Base-by-base conservation (phyloP, 2,797 vertebrate species). In the Melanotaenia trifasciata region DNA sequence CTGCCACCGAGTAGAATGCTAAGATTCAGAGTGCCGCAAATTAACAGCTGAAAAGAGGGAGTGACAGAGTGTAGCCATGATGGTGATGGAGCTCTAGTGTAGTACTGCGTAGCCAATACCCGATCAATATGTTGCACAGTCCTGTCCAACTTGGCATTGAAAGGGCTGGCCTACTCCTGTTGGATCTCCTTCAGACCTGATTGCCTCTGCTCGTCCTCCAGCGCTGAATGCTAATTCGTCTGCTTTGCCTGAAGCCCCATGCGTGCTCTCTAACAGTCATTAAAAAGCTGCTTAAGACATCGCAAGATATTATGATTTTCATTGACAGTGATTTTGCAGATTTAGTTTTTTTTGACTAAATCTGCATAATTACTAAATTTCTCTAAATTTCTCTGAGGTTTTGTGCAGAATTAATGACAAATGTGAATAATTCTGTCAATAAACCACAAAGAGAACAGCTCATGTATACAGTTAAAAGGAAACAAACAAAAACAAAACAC, bases 61-160 rank as follows among this genome's bases (percentile, higher is more conserved):
- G 81, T 91, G 91, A 92, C 90, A 84, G 84, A 87, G 72, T 81
- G 87, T 59, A 65, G 78, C 76, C 58, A n/a, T 69, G 87, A 84
- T 14, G 67, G 69, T 76, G 81, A 89, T 84, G 87, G 80, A 90
- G 84, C 84, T 71, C 81, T 72, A 70, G 88, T 85, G 87, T 86
- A 86, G 89, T 86, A 64, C 81, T 24, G 72, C 57, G 76, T 58
- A 71, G 84, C 89, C 79, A 75, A 87, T 87, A 84, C 59, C 56
- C 64, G 72, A 89, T 94, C 90, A 59, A 92, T 92, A 87, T 84
- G 87, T 91, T 88, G 88, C 84, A 75, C 64, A 61, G 85, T 60
- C 82, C 83, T 80, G 84, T 87, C 84, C 72, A 20, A 79, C 74
- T 78, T 78, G 67, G 64, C 9, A 18, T 58, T 43, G 67, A 85